Conservation (phyloP, 23 tunicate species). For the Corella eumyota region DNA sequence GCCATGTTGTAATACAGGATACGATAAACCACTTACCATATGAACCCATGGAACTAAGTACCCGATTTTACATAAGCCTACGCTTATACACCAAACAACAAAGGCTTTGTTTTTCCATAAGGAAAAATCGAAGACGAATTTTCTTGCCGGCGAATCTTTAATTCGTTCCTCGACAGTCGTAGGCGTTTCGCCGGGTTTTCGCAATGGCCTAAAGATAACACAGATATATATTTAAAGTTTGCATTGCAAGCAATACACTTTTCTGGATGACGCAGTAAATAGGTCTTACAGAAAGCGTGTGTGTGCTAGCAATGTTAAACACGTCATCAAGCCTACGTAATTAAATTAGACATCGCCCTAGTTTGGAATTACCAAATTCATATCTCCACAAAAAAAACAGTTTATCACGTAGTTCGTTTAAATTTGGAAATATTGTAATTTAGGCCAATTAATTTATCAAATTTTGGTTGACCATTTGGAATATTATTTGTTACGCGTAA, state of each 20-base stretch:
- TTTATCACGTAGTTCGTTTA: too few species aligned
- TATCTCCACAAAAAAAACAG: too few species aligned
- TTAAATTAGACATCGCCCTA: too few species aligned
- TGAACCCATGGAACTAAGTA: slow-evolving; percentile 90
- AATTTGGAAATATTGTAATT: too few species aligned
- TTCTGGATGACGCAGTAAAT: slow-evolving; percentile 14
- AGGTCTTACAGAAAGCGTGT: slow-evolving; percentile 51
- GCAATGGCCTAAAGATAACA: slow-evolving; percentile 11
- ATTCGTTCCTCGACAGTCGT: slow-evolving; percentile 20
- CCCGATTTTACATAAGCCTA: slow-evolving; percentile 70
- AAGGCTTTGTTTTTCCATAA: slow-evolving; percentile 96
- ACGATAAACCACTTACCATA: slow-evolving; percentile 20
- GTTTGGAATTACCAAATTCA: too few species aligned
- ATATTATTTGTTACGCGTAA: too few species aligned
- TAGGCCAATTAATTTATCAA: too few species aligned
- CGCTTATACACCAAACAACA: slow-evolving; percentile 66
- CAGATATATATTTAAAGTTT: neutral
- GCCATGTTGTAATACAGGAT: neutral
- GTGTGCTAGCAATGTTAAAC: slow-evolving; percentile 21
- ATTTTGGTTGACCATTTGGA: too few species aligned
- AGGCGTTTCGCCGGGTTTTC: slow-evolving; percentile 7
- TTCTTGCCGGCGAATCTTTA: slow-evolving; percentile 39
- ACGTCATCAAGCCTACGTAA: neutral
- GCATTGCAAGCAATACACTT: slow-evolving; percentile 12
- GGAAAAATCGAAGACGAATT: slow-evolving; percentile 59